Evolutionary conservation across 2,797 vertebrate species (phyloP).

Genomic region (Gymnodraco acuticeps): DNA sequence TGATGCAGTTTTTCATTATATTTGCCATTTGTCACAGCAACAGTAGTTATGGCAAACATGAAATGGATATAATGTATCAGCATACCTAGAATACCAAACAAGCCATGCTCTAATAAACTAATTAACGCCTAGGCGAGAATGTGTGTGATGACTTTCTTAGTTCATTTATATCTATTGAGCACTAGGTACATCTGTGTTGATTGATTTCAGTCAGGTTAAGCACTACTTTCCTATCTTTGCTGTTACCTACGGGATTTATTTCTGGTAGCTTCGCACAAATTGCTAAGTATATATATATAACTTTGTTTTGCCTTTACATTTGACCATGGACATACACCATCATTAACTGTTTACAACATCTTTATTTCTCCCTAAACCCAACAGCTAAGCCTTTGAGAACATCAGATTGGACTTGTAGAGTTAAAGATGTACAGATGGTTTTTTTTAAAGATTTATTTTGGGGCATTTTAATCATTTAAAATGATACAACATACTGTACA

Average conservation of each 20-base stretch:
- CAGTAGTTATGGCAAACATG: background rate
- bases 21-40: conserved; percentile 1
- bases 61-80: background rate
- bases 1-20: background rate
- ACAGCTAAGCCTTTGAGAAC: no score
- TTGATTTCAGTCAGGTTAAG: background rate
- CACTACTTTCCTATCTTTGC: background rate
- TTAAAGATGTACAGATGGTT: no score
- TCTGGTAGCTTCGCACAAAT: background rate
- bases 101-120: background rate
- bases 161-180: background rate
- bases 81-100: conserved; percentile 1
- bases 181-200: background rate
- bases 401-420: no score
- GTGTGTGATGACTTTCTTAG: no score
- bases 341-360: no score
- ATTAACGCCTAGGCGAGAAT: no score
- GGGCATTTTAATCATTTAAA: no score
- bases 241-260: conserved; percentile 1
- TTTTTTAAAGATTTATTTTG: no score
- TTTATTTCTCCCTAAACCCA: no score
- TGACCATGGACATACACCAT: background rate
- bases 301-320: background rate
- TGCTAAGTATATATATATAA: background rate
- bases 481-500: no score